Base-by-base conservation (phyloP, 2,888 invertebrate genomes). In the Orthosia cruda region DNA sequence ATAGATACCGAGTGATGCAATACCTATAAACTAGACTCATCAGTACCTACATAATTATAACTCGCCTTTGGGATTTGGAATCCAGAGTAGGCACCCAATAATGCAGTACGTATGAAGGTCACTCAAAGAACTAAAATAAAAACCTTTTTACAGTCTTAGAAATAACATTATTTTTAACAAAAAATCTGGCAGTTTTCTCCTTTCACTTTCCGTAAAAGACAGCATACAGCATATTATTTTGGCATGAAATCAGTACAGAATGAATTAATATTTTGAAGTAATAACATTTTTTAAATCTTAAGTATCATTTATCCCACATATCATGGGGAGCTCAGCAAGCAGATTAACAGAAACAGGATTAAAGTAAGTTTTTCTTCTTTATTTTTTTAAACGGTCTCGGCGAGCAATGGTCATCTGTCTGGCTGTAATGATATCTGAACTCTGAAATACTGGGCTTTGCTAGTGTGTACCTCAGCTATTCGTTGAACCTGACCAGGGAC, bases 321-420 rank as follows among this genome's bases (percentile, higher is more conserved):
- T 45, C 58, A 83, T 83, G 83, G 83, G 83, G 63, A 64, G 70
- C 74, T 71, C 83, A 12, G 81, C 74, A 47, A 84, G 81, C 59
- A 84, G 52, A 65, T 1, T 84, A 40, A 7, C 81, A 40, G 62
- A 77, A 40, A 66, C 73, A 11, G 83, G 83, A 45, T 49, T 83
- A 45, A 83, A 81, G 83, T 83, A 77, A 81, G 83, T 52, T 65
- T 26, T n/a, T 16, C 3, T 18, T 32, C 4, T 18, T 26, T 5
- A 1, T 16, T 16, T 47, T 58, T 32, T 16, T 23, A 9, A 9
- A 40, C n/a, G 40, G 3, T n/a, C 40, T 45, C 20, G 20, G 40
- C 16, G 1, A 40, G 5, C 5, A 20, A 20, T 16, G 1, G n/a
- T 49, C 3, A 20, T 16, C 16, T n/a, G 16, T n/a, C 16, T 54